A percentile compares a stretch with the other conserved stretches of the same genome.
These are phyloP conservation scores for Entomyzon cyanotis DNA, from an alignment of 2,113 vertebrate species.

Conservation along the genomic window DNA sequence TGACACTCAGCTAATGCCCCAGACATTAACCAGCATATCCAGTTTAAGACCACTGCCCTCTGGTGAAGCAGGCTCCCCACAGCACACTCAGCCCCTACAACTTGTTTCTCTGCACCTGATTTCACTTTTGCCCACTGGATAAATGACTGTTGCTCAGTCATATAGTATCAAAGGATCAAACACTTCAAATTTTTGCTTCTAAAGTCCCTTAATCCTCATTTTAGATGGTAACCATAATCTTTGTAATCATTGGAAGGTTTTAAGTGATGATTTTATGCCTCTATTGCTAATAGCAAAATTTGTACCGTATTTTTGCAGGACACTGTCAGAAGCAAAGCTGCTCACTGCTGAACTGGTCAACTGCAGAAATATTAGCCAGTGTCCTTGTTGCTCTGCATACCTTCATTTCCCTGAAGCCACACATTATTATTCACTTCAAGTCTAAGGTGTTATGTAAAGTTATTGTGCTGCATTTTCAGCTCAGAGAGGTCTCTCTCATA, in stretches of 20 bases:
- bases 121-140: neutral
- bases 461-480: neutral
- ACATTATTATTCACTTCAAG: neutral
- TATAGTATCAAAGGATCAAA: neutral
- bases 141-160: neutral
- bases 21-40: fast-evolving
- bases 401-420: neutral
- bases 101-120: neutral
- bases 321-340: neutral
- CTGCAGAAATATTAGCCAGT: neutral
- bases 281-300: neutral
- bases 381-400: neutral
- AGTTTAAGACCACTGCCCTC: neutral
- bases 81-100: fast-evolving
- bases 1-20: neutral
- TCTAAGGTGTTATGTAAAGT: neutral
- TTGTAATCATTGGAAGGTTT: neutral
- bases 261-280: neutral
- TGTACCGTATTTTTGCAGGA: neutral
- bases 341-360: neutral
- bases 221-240: neutral
- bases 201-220: neutral
- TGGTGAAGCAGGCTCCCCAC: fast-evolving
- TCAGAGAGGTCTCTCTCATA: neutral
- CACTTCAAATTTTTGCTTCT: neutral